These are phyloP conservation scores for Falco columbarius DNA, from an alignment of 2,797 vertebrate genomes.

Conservation along the genomic window DNA sequence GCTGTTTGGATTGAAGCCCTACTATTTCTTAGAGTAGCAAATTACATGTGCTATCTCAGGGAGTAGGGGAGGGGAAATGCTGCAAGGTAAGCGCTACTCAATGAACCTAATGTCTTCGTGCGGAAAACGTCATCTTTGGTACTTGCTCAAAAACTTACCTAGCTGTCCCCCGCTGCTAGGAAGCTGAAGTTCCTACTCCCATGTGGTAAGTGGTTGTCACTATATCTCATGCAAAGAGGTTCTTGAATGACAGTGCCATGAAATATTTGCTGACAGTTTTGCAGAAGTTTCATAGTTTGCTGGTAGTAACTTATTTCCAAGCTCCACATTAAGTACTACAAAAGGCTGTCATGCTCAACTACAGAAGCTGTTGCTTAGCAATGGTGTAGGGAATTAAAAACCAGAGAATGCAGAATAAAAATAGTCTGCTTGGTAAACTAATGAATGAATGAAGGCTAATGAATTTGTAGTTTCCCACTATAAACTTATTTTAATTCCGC, in stretches of 20 bases:
- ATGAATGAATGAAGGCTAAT: background rate
- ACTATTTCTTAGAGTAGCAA: background rate
- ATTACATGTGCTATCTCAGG: background rate
- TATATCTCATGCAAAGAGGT: background rate
- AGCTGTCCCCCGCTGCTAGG: background rate
- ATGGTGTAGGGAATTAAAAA: background rate
- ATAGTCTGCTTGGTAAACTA: background rate
- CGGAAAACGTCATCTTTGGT: background rate
- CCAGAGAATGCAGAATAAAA: background rate
- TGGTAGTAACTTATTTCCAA: background rate
- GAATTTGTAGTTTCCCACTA: background rate
- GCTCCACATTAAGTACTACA: background rate
- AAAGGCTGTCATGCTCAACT: background rate
- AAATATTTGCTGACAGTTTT: background rate
- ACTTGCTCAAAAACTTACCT: background rate
- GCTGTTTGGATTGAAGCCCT: background rate
- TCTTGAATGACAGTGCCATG: background rate
- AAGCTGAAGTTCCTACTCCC: background rate
- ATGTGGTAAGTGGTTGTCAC: background rate
- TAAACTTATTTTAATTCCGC: background rate
- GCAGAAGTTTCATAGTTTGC: background rate
- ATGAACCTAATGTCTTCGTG: background rate
- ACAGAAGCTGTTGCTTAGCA: slow-evolving; percentile 6
- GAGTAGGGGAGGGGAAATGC: background rate
- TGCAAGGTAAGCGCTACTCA: background rate